Percentiles rank a stretch among this genome's conserved stretches.
Conservation (phyloP, 2,797 vertebrate genomes). For the Siniperca undulata region DNA sequence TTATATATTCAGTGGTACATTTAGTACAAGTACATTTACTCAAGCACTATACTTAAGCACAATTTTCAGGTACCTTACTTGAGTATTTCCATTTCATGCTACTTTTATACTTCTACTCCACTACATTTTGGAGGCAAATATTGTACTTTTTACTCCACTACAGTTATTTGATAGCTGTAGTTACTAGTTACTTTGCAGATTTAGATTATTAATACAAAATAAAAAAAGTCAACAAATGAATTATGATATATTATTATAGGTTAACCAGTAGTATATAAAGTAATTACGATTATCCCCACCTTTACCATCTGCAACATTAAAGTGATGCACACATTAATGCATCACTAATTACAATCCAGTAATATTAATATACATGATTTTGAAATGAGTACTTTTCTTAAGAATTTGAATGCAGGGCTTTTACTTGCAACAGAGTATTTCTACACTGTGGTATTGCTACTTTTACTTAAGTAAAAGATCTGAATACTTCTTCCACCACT, state of each 20-base stretch:
- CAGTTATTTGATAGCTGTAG: background rate
- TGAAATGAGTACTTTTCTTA: background rate
- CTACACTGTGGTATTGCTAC: too few relatives aligned
- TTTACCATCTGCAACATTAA: background rate
- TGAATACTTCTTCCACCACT: too few relatives aligned
- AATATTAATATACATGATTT: background rate
- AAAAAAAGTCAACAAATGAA: too few relatives aligned
- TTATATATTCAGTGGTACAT: background rate
- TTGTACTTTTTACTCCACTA: background rate
- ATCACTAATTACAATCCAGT: background rate
- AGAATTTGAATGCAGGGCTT: too few relatives aligned
- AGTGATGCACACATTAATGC: too few relatives aligned
- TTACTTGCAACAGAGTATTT: too few relatives aligned
- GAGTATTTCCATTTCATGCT: too few relatives aligned
- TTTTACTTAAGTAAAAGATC: background rate
- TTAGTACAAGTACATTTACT: background rate
- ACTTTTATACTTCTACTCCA: too few relatives aligned
- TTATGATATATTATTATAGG: too few relatives aligned
- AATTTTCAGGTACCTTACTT: background rate
- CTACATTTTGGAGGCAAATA: background rate
- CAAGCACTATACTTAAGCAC: background rate
- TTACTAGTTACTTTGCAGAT: background rate
- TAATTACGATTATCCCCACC: too few relatives aligned
- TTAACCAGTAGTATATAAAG: too few relatives aligned
- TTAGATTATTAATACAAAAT: background rate